Percentiles rank a stretch among this genome's conserved stretches.
Evolutionary conservation across 2,888 invertebrate genomes (phyloP).

Genomic region (Leistus spinibarbis): DNA sequence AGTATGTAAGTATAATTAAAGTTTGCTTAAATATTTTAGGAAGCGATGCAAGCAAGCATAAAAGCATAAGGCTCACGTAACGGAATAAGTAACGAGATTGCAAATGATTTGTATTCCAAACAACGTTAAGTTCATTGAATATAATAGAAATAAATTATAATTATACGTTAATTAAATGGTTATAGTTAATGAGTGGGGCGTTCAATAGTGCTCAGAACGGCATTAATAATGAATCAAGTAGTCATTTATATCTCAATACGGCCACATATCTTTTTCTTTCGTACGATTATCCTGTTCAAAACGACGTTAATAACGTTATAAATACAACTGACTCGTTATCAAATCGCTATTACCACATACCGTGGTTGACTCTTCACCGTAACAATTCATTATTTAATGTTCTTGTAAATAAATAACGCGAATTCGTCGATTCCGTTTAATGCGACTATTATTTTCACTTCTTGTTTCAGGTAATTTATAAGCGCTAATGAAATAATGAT

Average conservation of each 20-base stretch:
- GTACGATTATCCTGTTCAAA: neutral
- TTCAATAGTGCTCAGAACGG: constrained; percentile 22
- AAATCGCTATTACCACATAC: neutral
- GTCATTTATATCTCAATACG: constrained; percentile 35
- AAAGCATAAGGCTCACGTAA: neutral
- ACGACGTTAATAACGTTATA: neutral
- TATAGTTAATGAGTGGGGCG: constrained; percentile 30
- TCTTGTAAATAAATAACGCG: neutral
- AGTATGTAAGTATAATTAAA: neutral
- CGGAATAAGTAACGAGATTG: neutral
- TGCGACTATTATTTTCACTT: neutral
- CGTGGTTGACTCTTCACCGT: neutral
- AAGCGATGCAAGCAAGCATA: neutral
- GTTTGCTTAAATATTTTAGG: neutral
- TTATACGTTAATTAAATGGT: constrained; percentile 26
- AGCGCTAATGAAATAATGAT: neutral
- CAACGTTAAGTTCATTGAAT: neutral
- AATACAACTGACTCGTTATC: neutral
- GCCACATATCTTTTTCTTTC: neutral
- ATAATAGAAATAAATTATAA: constrained; percentile 22
- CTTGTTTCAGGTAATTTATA: neutral
- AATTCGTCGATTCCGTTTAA: neutral
- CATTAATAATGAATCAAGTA: constrained; percentile 33
- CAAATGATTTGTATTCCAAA: neutral
- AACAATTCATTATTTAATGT: neutral